phyloP scores from a whole-genome alignment of 2,113 vertebrate genomes.

The Athene cunicularia region DNA sequence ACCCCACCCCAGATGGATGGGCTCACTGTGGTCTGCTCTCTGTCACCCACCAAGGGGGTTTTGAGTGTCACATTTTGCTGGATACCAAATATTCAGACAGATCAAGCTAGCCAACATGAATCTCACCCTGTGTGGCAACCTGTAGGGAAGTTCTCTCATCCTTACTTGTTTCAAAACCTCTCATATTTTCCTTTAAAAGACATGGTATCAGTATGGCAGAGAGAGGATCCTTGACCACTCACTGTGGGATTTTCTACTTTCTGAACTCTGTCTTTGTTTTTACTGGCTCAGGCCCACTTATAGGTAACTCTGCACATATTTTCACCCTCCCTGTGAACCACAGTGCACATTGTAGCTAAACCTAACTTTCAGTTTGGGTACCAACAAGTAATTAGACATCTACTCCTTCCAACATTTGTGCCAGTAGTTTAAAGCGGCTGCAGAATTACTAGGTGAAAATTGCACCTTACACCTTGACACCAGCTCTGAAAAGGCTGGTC shows the following conservation, averaged over 20 bases:
- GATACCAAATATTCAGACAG: neutral
- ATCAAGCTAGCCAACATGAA: neutral
- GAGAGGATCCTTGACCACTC: neutral
- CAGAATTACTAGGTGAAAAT: slow-evolving; percentile 55
- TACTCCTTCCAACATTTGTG: neutral
- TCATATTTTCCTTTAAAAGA: neutral
- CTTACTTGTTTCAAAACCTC: neutral
- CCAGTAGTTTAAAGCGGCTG: slow-evolving; percentile 9
- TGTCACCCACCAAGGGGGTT: neutral
- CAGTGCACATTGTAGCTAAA: slow-evolving; percentile 23
- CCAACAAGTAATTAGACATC: slow-evolving; percentile 21
- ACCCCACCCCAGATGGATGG: neutral
- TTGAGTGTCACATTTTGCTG: neutral
- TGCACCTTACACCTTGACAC: slow-evolving; percentile 46
- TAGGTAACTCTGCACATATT: slow-evolving; percentile 42
- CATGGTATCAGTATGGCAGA: neutral
- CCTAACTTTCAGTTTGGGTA: slow-evolving; percentile 39
- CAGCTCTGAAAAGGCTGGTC: slow-evolving; percentile 21
- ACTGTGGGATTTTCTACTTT: slow-evolving; percentile 11
- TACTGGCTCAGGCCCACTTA: neutral
- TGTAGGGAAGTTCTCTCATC: neutral
- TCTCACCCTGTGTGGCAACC: neutral
- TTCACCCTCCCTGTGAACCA: slow-evolving; percentile 20
- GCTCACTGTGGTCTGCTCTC: neutral
- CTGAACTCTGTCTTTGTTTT: slow-evolving; percentile 19